These are phyloP conservation scores for Butorides virescens DNA, from an alignment of 2,113 vertebrate genomes.

Conservation along the genomic window DNA sequence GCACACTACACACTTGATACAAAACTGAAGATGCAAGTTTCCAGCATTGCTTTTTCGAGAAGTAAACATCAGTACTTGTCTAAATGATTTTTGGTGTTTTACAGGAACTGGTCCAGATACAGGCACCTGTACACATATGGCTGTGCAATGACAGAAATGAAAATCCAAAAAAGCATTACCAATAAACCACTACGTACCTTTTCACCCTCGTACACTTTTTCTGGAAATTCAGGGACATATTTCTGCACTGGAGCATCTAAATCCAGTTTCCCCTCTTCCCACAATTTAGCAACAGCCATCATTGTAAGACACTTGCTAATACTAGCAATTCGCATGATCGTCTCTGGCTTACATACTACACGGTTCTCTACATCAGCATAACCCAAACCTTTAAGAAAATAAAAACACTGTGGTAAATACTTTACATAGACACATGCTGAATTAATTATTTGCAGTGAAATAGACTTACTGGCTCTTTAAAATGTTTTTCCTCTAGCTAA, in stretches of 20 bases:
- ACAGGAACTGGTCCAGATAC: neutral
- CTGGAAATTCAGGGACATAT: constrained; percentile 94
- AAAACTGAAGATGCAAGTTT: neutral
- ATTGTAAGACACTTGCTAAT: constrained; percentile 96
- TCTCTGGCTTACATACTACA: constrained; percentile 84
- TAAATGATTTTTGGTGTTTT: neutral
- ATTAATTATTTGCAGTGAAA: neutral
- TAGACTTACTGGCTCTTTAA: neutral
- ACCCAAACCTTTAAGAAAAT: constrained; percentile 80
- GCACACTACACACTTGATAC: neutral
- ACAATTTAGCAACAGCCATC: constrained; percentile 88
- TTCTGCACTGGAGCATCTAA: constrained; percentile 92
- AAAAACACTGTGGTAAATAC: neutral
- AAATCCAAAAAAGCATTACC: neutral
- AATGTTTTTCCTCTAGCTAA: neutral
- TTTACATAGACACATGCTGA: neutral
- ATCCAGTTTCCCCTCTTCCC: constrained; percentile 90
- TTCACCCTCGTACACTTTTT: constrained; percentile 90
- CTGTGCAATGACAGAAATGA: neutral
- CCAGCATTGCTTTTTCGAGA: neutral
- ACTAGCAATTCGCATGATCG: constrained; percentile 93
- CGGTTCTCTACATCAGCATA: constrained; percentile 95
- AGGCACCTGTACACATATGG: neutral
- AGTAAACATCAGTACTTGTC: neutral
- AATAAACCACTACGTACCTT: constrained; percentile 74